These are phyloP conservation scores for Pemphredon lugubris DNA, from an alignment of 2,888 invertebrate genomes.

Conservation along the genomic window DNA sequence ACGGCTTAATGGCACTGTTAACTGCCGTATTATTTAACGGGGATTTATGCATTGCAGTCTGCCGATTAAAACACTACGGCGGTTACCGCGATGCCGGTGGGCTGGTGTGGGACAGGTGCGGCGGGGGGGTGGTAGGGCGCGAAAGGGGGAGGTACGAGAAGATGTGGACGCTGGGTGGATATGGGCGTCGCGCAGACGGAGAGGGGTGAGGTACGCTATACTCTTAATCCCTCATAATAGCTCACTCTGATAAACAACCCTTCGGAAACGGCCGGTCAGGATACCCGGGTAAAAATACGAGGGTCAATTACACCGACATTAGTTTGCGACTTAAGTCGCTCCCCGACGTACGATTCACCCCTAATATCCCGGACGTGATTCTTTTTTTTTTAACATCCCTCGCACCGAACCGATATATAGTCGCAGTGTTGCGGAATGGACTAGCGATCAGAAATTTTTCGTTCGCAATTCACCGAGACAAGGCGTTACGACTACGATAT, in stretches of 20 bases:
- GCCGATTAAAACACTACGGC: constrained; percentile 71
- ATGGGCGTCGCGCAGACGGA: neutral
- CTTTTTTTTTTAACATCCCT: too few species aligned
- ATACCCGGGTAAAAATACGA: constrained; percentile 37
- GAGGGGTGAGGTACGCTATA: constrained; percentile 37
- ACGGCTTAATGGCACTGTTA: constrained; percentile 74
- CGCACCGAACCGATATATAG: too few species aligned
- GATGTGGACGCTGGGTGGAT: constrained; percentile 18
- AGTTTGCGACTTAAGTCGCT: constrained; percentile 12
- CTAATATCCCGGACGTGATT: neutral
- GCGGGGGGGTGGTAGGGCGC: constrained; percentile 7
- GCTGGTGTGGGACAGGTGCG: constrained; percentile 21
- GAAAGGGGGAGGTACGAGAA: constrained; percentile 25
- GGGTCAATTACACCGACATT: constrained; percentile 27
- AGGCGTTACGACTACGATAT: too few species aligned
- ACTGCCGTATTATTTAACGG: constrained; percentile 75
- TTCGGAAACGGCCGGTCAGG: neutral
- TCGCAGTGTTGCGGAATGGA: too few species aligned
- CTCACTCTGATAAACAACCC: constrained; percentile 50
- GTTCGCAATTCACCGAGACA: too few species aligned
- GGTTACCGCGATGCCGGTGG: constrained; percentile 29
- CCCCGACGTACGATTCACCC: neutral
- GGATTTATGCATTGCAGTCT: constrained; percentile 72
- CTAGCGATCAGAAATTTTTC: too few species aligned
- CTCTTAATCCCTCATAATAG: constrained; percentile 64